Conservation (phyloP, 2,888 invertebrate genomes). For the Teinopalpus imperialis region DNA sequence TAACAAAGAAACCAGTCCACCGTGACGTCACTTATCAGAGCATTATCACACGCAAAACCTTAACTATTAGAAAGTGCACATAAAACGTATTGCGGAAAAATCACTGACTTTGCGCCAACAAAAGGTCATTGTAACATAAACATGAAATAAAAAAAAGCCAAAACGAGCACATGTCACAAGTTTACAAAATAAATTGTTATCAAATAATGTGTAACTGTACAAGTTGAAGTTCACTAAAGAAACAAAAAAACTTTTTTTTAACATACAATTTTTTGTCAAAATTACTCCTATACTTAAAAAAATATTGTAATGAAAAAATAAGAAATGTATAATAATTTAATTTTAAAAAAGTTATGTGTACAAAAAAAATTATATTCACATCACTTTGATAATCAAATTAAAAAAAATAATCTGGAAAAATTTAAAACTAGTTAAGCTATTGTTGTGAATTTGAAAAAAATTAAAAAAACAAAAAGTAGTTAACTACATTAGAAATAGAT, state of each 20-base stretch:
- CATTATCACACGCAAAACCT: constrained; percentile 39
- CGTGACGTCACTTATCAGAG: constrained; percentile 48
- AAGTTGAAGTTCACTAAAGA: too few relatives aligned
- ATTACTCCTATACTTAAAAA: too few relatives aligned
- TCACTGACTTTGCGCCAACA: constrained; percentile 17
- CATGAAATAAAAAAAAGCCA: constrained; percentile 14
- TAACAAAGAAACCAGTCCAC: constrained; percentile 48
- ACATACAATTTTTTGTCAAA: too few relatives aligned
- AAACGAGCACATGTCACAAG: constrained; percentile 15
- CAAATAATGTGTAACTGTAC: too few relatives aligned
- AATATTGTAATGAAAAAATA: too few relatives aligned
- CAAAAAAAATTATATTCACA: too few relatives aligned
- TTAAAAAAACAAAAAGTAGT: not conserved
- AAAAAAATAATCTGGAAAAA: too few relatives aligned
- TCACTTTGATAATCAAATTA: too few relatives aligned
- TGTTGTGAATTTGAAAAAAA: too few relatives aligned
- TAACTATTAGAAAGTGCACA: constrained; percentile 27
- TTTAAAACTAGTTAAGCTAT: too few relatives aligned
- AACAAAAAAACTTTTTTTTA: not conserved
- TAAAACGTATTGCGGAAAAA: constrained; percentile 12
- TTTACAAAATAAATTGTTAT: not conserved
- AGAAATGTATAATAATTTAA: too few relatives aligned
- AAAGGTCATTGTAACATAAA: constrained; percentile 15
- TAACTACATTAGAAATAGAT: constrained; percentile 3
- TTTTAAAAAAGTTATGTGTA: too few relatives aligned